Evolutionary conservation across 2,113 vertebrate species (phyloP), one percentile per base, ranked within the genome.

Genomic region (Scomber japonicus): DNA sequence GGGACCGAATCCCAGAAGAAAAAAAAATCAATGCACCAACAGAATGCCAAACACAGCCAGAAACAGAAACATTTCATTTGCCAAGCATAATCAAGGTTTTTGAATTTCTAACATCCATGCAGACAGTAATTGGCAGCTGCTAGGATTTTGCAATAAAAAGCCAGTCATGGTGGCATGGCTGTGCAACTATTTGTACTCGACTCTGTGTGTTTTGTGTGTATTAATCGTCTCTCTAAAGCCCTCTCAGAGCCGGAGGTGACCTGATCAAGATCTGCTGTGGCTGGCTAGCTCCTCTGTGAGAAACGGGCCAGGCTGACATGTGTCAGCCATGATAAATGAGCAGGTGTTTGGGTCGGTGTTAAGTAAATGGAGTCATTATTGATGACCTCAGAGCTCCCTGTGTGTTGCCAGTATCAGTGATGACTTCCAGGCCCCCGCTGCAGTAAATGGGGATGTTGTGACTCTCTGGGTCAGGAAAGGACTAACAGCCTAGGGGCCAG

Each of bases 301-400:
- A 67, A 89, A 90, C 88, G 86, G 82, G 48, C 71, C 69, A 54
- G 76, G 80, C 88, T 68, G 90, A 91, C 90, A 80, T 74, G 78
- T 84, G 86, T 92, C 91, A 75, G 83, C 84, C 14, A 0, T 89
- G 92, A 93, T 88, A 61, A 88, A 92, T 78, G 85, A 85, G 87
- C 85, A 89, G 89, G 85, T 92, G 93, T 92, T 90, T 77, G 84
- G 78, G 87, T 88, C 75, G 15, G 82, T 85, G 91, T 94, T 91
- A 92, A 91, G 88, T 90, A 92, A 91, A 93, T 91, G 87, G 85
- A 88, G 82, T 89, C 86, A 86, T 94, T 94, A 93, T 89, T 83
- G 85, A 92, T 87, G 88, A 93, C 92, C 88, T 85, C 77, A 48
- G 70, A 71, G 87, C 73, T 74, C 82, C 62, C 71, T 75, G 83